These are phyloP conservation scores for Ibycter americanus DNA, from an alignment of 2,797 vertebrate genomes.

Conservation along the genomic window DNA sequence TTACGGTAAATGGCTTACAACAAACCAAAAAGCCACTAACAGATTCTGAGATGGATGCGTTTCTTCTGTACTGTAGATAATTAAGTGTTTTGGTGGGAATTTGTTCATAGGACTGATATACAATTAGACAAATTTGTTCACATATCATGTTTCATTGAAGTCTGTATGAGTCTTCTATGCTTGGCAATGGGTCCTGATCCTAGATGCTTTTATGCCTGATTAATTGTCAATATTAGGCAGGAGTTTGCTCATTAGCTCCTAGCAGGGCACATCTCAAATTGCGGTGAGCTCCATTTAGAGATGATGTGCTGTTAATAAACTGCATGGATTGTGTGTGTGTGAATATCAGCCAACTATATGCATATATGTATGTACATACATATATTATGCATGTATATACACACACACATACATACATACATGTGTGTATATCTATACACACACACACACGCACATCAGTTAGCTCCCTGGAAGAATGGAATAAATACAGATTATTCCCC, in stretches of 20 bases:
- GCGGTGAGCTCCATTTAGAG: slow-evolving; percentile 72
- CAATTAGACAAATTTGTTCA: slow-evolving; percentile 80
- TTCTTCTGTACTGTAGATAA: slow-evolving; percentile 74
- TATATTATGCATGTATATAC: background rate
- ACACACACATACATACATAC: background rate
- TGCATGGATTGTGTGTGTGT: background rate
- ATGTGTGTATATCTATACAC: too few relatives aligned
- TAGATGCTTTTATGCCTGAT: slow-evolving; percentile 81
- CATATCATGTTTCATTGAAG: slow-evolving; percentile 76
- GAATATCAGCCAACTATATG: background rate
- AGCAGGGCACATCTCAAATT: slow-evolving; percentile 74
- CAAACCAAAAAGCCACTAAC: slow-evolving; percentile 70
- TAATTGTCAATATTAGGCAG: slow-evolving; percentile 80
- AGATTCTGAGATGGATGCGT: slow-evolving; percentile 60
- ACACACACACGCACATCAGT: background rate
- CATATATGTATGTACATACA: background rate
- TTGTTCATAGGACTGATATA: slow-evolving; percentile 73
- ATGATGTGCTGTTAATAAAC: slow-evolving; percentile 74
- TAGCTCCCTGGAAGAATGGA: slow-evolving; percentile 5
- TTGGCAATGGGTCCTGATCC: slow-evolving; percentile 75
- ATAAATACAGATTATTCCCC: slow-evolving; percentile 50
- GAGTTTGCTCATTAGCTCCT: slow-evolving; percentile 79
- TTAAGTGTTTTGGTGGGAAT: slow-evolving; percentile 80
- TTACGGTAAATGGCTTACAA: slow-evolving; percentile 70
- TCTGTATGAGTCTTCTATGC: slow-evolving; percentile 63